These are phyloP conservation scores for Paramuricea clavata DNA, from an alignment of 92 coral and sea anemone genomes.

Conservation along the genomic window DNA sequence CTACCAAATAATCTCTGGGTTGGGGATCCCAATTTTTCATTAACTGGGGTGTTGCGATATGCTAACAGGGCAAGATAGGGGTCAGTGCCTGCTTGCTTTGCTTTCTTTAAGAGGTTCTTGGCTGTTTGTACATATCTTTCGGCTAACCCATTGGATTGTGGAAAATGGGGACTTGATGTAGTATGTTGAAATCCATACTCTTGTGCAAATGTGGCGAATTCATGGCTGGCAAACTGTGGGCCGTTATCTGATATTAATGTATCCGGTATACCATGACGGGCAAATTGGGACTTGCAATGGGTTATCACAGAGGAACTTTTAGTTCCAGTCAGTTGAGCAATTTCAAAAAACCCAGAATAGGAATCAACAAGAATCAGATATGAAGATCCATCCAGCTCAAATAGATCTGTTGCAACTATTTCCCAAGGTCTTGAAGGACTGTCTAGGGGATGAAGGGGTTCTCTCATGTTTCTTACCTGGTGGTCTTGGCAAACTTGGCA, in stretches of 20 bases:
- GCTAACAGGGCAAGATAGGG: constrained; percentile 36
- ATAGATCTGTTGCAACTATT: constrained; percentile 18
- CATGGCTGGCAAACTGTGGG: constrained; percentile 37
- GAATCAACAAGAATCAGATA: constrained; percentile 40
- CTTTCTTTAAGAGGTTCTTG: constrained; percentile 36
- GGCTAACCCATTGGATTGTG: constrained; percentile 38
- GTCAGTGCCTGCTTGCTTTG: constrained; percentile 37
- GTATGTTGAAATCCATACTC: constrained; percentile 13
- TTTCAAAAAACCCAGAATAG: constrained; percentile 33
- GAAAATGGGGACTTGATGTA: constrained; percentile 42
- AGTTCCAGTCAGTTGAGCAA: neutral
- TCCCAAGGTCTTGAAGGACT: constrained; percentile 7
- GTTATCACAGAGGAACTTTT: neutral
- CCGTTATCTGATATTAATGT: constrained; percentile 23
- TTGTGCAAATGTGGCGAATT: constrained; percentile 23
- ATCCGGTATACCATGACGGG: constrained; percentile 46
- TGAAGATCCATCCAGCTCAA: constrained; percentile 30
- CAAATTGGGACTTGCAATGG: constrained; percentile 39
- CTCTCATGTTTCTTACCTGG: neutral
- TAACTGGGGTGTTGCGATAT: constrained; percentile 34
- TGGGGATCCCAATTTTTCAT: constrained; percentile 15
- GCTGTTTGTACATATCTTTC: constrained; percentile 45
- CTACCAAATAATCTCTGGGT: constrained; percentile 25
- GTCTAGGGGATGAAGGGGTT: neutral
- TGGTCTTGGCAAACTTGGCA: constrained; percentile 9